Evolutionary conservation across 2,113 vertebrate genomes (phyloP), one percentile per base, ranked within the genome.

Genomic region (Lycaon pictus): DNA sequence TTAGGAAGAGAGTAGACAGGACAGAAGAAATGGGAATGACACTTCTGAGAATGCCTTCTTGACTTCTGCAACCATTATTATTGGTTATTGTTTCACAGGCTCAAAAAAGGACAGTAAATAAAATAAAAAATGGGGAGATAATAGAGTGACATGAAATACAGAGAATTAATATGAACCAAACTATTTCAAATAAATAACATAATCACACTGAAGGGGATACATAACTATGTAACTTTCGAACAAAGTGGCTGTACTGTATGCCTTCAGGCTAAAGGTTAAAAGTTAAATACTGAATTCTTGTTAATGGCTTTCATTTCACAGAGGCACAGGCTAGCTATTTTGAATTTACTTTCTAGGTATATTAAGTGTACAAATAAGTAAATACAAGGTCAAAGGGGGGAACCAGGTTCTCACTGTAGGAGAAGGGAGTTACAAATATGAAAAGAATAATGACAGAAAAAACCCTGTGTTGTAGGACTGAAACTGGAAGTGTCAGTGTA

Each of bases 101-200:
- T n/a, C 20, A 79, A 84, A 90, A 86, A 86, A 29, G 22, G 22
- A 77, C n/a, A 85, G 86, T 51, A 94, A 72, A 81, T 63, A 65
- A 94, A 90, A 87, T 90, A 32, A 90, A 95, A 87, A 92, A 87
- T 63, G 48, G 27, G 10, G 23, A 80, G 55, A 27, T 16, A 3
- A 29, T 32, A 71, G 17, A 2, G n/a, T 27, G 76, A 77, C 17
- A 76, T 69, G 27, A 86, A 93, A 85, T 58, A 72, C 62, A 85
- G 83, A 88, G 15, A 80, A 89, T 51, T 79, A 95, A 95, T 69
- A 89, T 58, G 29, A 93, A 55, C 22, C 58, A 58, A 51, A 67
- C 2, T 89, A 81, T 95, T 89, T 85, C 88, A 89, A 92, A 92
- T 65, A 48, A 90, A n/a, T 87, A 87, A 62, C 22, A 88, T 16